Conservation (phyloP, 1,140 invertebrate genomes). For the Brachionus angularis region DNA sequence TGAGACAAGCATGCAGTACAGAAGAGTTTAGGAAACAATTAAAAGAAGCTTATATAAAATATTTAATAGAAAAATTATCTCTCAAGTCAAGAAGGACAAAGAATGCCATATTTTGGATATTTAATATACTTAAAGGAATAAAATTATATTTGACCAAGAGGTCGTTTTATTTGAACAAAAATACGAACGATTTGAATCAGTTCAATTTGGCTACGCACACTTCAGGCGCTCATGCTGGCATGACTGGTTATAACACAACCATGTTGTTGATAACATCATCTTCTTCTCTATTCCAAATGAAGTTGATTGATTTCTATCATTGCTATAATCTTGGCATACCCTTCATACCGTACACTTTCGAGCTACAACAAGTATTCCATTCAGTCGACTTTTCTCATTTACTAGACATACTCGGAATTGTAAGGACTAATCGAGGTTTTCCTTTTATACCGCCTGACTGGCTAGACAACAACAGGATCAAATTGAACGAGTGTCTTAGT, state of each 20-base stretch:
- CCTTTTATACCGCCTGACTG: conserved; percentile 31
- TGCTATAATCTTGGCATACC: conserved; percentile 21
- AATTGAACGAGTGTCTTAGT: conserved; percentile 6
- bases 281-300: conserved; percentile 12
- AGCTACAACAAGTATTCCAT: conserved; percentile 40
- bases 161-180: not conserved
- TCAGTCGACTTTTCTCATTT: conserved; percentile 29
- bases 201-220: not conserved
- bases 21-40: conserved; percentile 29
- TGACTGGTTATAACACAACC: not conserved
- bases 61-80: conserved; percentile 33
- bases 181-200: conserved; percentile 16
- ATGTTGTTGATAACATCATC: no score
- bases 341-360: conserved; percentile 3
- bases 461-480: not conserved
- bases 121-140: not conserved
- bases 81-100: conserved; percentile 27
- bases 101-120: conserved; percentile 21
- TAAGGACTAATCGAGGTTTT: conserved; percentile 12
- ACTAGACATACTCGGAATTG: conserved; percentile 25
- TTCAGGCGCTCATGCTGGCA: no score
- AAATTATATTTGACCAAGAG: not conserved
- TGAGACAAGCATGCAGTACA: conserved; percentile 22
- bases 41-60: conserved; percentile 38
- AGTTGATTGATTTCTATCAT: conserved; percentile 30